Evolutionary conservation across 2,797 vertebrate species (phyloP).

Genomic region (Lepus townsendii): DNA sequence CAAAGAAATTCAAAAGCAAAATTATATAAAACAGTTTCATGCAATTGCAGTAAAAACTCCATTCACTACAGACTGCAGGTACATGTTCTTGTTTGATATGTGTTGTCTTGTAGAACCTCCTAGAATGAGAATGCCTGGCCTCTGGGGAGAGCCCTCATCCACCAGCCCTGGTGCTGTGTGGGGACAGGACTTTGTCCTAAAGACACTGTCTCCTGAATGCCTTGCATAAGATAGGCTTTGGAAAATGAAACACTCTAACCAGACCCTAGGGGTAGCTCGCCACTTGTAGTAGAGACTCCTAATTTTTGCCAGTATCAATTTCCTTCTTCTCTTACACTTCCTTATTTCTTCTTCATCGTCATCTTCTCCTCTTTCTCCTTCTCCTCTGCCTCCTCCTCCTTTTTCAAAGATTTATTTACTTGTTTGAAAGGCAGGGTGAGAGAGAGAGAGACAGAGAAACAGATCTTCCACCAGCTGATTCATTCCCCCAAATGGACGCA

Average conservation of each 20-base stretch:
- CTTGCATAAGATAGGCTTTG: not conserved
- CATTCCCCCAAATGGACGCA: too few relatives aligned
- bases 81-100: not conserved
- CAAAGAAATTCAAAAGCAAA: constrained; percentile 41
- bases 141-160: not conserved
- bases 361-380: too few relatives aligned
- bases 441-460: too few relatives aligned
- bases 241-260: not conserved
- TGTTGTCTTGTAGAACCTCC: not conserved
- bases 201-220: not conserved
- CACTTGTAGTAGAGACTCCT: not conserved
- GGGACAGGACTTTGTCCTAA: not conserved
- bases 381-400: too few relatives aligned
- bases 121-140: not conserved
- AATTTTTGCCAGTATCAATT: not conserved
- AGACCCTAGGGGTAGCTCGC: not conserved
- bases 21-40: not conserved
- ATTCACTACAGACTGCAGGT: not conserved
- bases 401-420: too few relatives aligned
- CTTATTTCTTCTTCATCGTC: too few relatives aligned
- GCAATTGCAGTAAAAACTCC: not conserved
- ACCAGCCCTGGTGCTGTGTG: not conserved
- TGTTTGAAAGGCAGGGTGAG: too few relatives aligned
- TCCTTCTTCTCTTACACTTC: not conserved
- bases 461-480: too few relatives aligned